Base-by-base conservation (phyloP, 30 jellyfish, hydroid and myxozoan genomes). In the Aurelia coerulea region DNA sequence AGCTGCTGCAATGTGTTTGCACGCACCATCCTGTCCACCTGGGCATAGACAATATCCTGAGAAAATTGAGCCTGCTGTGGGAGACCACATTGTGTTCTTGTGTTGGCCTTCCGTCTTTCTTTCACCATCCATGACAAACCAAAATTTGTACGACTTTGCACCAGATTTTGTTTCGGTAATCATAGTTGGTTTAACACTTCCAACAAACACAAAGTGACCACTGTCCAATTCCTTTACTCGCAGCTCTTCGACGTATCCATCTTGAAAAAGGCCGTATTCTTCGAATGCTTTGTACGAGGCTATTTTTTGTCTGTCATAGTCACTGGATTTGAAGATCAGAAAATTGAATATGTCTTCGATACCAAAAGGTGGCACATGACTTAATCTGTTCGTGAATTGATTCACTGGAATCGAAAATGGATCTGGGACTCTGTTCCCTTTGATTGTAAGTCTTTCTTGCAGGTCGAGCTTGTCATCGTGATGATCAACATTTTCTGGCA, bases 361-460 rank as follows among this genome's bases (percentile, higher is more conserved):
- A 33, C 84, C 83, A 68, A 66, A 66, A 63, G 91, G 83, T 81
- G 91, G 91, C 33, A 81, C 91, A 52, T 32, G 84, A 49, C 67
- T 51, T 31, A 79, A 35, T 78, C 80, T 81, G 73, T 63, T 81
- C 84, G 91, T 81, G 67, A 65, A 81, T 65, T 81, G 91, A 51
- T 81, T 81, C n/a, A 17, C 65, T 54, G 91, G 91, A 42, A 81
- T 68, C 16, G 51, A 65, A 62, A 65, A 81, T 35, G 84, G 90
- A 69, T 80, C 83, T 80, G 90, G 90, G 84, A 80, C 90, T 65
- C 83, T 80, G 83, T 84, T 79, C 68, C 89, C 89, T 79, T 79
- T 79, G 68, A 79, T 79, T 33, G 35, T 42, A 32, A 65, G 80
- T 66, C 80, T 79, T 64, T 62, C 68, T 79, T 79, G 66, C 86